phyloP scores from a whole-genome alignment of 1,140 invertebrate species.

The Drosophila aff. region DNA sequence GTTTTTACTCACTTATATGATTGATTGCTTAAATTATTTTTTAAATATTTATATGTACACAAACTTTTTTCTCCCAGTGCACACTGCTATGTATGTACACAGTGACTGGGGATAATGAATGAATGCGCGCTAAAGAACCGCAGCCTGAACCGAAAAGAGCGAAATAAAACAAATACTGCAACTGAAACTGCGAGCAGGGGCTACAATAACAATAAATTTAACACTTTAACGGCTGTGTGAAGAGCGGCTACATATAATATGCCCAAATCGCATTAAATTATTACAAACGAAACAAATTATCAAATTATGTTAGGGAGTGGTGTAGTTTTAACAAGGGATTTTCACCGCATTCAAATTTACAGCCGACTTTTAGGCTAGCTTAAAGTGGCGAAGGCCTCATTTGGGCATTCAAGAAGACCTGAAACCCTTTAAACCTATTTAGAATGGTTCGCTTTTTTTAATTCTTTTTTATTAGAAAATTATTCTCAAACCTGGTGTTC shows the following conservation, averaged over 20 bases:
- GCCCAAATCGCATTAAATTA: constrained; percentile 41
- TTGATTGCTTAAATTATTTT: not conserved
- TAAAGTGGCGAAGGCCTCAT: not conserved
- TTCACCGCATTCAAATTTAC: not conserved
- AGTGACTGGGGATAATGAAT: constrained; percentile 69
- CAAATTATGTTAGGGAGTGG: constrained; percentile 6
- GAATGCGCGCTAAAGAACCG: constrained; percentile 79
- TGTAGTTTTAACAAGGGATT: constrained; percentile 5
- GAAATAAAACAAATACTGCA: constrained; percentile 73
- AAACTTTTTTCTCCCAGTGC: not conserved
- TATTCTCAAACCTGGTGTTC: too few species aligned
- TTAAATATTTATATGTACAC: not conserved
- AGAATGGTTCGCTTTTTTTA: not conserved
- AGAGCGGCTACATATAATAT: constrained; percentile 25
- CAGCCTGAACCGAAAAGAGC: constrained; percentile 68
- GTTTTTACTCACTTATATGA: too few species aligned
- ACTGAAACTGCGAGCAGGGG: constrained; percentile 46
- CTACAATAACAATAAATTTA: constrained; percentile 76
- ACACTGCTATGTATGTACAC: constrained; percentile 4
- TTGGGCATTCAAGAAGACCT: not conserved
- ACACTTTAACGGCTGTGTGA: constrained; percentile 76
- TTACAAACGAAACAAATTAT: constrained; percentile 37
- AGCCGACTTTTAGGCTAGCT: constrained; percentile 17
- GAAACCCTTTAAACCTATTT: too few species aligned
- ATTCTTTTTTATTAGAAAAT: too few species aligned